Evolutionary conservation across 2,888 invertebrate species (phyloP).

Genomic region (Ophion costatus): DNA sequence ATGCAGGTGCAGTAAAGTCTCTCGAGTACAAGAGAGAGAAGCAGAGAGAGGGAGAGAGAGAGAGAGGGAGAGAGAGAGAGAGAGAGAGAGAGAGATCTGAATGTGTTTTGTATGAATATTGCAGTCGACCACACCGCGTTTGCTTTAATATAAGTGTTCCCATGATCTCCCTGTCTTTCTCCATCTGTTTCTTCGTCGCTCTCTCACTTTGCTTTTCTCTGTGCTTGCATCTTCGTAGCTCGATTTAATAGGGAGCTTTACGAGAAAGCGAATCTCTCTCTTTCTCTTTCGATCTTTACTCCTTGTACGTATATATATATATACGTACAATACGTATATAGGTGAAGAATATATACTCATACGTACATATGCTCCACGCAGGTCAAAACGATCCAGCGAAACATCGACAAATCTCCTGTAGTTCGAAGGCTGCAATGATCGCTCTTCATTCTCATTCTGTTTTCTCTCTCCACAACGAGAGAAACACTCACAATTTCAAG

Average conservation of each 20-base stretch:
- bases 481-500: too few relatives aligned
- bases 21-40: slow-evolving; percentile 38
- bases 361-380: too few relatives aligned
- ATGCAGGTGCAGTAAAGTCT: slow-evolving; percentile 80
- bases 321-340: too few relatives aligned
- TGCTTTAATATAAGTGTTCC: slow-evolving; percentile 53
- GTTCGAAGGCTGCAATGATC: background rate
- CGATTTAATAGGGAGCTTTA: slow-evolving; percentile 63
- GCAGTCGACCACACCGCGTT: slow-evolving; percentile 67
- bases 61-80: slow-evolving; percentile 9
- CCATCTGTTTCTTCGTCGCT: slow-evolving; percentile 9
- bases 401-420: slow-evolving; percentile 14
- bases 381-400: slow-evolving; percentile 5
- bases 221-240: slow-evolving; percentile 53
- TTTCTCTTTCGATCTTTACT: too few relatives aligned
- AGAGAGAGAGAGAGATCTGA: slow-evolving; percentile 11
- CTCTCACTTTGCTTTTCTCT: background rate
- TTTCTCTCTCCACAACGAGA: too few relatives aligned
- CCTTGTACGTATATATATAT: too few relatives aligned
- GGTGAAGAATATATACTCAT: too few relatives aligned
- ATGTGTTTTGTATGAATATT: slow-evolving; percentile 27
- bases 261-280: slow-evolving; percentile 35
- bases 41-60: too few relatives aligned
- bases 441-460: too few relatives aligned
- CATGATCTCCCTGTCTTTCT: slow-evolving; percentile 54